Base-by-base conservation (phyloP, 64 coral and sea anemone genomes). In the Actinia tenebrosa region DNA sequence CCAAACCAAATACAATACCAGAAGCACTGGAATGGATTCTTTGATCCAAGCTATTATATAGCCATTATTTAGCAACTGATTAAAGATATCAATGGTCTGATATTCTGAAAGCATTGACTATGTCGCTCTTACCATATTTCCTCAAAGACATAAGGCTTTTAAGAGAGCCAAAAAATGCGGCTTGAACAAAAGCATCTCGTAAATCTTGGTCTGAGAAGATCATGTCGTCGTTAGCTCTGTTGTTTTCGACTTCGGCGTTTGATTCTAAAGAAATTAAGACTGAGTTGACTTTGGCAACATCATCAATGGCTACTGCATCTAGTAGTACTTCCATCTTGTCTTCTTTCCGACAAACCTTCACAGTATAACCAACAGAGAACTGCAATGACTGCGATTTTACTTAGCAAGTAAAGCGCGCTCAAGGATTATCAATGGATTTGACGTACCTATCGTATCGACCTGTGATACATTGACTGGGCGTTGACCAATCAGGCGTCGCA, bases 181-280 rank as follows among this genome's bases (percentile, higher is more conserved):
- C 83, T 61, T 85, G 54, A 10, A 60, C 56, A 30, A 85, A 85
- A 27, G 83, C 83, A 85, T 85, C 55, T 64, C 63, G 54, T 10
- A 85, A 27, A 64, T 85, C 83, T 45, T 81, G 44, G 19, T 45
- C 22, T 19, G 79, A 37, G 16, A 80, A 80, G 22, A 7, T 37
- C 13, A 81, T 4, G 3, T 81, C 46, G 45, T 16, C 3, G 17
- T 14, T 58, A 58, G 56, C 56, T 11, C 56, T 75, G 69, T 75
- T 37, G 30, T 37, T 27, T 71, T 4, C 66, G 23, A 22, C n/a
- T 42, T 15, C 11, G 11, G 26, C 11, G 10, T 75, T 42, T 75
- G 23, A 15, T 30, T 75, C 69, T 30, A 30, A 75, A 30, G 26
- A n/a, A 16, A 10, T 75, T 4, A 75, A 75, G 10, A 75, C 42